These are phyloP conservation scores for Notolepis coatsorum DNA, from an alignment of 2,797 vertebrate species.

Conservation along the genomic window DNA sequence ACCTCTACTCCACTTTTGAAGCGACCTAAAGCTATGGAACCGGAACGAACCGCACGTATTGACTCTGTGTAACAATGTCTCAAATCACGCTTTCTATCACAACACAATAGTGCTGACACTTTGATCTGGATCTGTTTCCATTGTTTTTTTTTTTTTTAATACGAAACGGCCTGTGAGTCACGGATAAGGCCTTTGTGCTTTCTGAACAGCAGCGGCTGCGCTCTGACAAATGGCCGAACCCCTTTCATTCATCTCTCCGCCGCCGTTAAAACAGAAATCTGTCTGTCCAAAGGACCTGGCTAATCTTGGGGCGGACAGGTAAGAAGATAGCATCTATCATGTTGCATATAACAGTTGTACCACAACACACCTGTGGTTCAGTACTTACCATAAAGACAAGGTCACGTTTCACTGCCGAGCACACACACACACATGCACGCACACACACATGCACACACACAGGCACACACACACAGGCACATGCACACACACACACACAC, in stretches of 20 bases:
- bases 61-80: neutral
- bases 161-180: slow-evolving; percentile 23
- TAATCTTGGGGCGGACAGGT: slow-evolving; percentile 42
- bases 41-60: too few species aligned
- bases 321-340: slow-evolving; percentile 57
- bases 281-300: slow-evolving; percentile 23
- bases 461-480: neutral
- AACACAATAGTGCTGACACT: slow-evolving; percentile 15
- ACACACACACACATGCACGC: neutral
- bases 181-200: slow-evolving; percentile 7
- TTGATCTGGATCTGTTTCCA: slow-evolving; percentile 35
- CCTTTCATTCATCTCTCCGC: slow-evolving; percentile 52
- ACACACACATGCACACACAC: neutral
- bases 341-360: slow-evolving; percentile 20
- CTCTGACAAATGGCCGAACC: slow-evolving; percentile 43
- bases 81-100: slow-evolving; percentile 10
- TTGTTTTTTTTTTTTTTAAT: slow-evolving; percentile 14
- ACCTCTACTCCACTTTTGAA: neutral
- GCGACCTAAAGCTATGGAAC: neutral
- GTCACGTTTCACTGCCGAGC: slow-evolving; percentile 41
- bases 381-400: slow-evolving; percentile 43
- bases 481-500: neutral
- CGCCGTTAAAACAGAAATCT: slow-evolving; percentile 41
- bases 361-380: slow-evolving; percentile 56
- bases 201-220: slow-evolving; percentile 2